Evolutionary conservation across 2,797 vertebrate genomes (phyloP).

Genomic region (Calcarius lapponicus): DNA sequence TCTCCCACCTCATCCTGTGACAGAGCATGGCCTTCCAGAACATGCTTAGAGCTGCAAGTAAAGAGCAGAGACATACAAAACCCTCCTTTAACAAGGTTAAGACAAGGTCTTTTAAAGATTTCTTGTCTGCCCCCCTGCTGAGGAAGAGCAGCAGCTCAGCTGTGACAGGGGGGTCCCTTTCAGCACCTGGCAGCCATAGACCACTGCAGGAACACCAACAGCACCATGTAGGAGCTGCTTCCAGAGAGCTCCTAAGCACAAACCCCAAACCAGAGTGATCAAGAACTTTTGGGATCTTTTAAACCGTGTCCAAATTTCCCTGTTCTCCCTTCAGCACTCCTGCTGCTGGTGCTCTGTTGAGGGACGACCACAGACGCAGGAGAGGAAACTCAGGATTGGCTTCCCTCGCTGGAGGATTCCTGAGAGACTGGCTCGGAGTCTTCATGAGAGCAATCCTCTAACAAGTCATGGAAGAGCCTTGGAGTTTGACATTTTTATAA

Average conservation of each 20-base stretch:
- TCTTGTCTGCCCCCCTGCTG: too few species aligned
- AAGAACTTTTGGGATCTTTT: background rate
- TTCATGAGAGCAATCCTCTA: background rate
- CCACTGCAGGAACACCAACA: accelerated
- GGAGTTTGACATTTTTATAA: conserved; percentile 29
- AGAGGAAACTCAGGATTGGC: background rate
- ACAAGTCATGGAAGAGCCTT: background rate
- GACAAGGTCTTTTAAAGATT: background rate
- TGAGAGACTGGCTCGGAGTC: background rate
- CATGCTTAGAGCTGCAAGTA: background rate
- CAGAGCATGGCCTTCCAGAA: background rate
- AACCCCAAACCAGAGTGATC: accelerated
- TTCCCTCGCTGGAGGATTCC: background rate
- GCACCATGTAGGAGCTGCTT: accelerated
- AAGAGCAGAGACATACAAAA: accelerated
- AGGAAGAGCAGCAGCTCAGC: background rate
- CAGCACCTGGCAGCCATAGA: background rate
- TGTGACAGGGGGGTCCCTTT: background rate
- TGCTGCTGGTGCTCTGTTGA: background rate
- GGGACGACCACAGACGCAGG: background rate
- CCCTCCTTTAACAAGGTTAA: background rate
- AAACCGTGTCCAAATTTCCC: background rate
- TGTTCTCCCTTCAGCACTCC: background rate
- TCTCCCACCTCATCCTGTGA: background rate
- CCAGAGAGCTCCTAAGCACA: background rate